Evolutionary conservation across 2,797 vertebrate genomes (phyloP).

Genomic region (Hypotaenidia okinawae): DNA sequence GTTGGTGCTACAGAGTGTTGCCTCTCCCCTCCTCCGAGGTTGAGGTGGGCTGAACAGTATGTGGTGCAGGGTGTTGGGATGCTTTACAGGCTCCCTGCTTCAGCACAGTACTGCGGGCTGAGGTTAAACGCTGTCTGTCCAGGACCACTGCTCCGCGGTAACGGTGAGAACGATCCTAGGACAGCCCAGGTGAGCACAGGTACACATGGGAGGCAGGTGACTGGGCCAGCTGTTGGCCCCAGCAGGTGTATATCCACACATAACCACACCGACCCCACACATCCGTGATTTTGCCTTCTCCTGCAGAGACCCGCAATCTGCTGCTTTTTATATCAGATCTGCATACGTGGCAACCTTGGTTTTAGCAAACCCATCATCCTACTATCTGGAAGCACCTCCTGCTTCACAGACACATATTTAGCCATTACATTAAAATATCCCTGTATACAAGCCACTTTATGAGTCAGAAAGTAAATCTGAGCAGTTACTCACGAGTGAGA

Average conservation of each 20-base stretch:
- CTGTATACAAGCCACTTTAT: constrained; percentile 1
- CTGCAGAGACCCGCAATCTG: not conserved
- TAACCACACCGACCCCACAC: not conserved
- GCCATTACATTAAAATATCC: constrained; percentile 30
- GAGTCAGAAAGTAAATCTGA: constrained; percentile 54
- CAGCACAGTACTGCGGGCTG: not conserved
- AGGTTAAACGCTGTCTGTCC: not conserved
- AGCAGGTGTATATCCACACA: not conserved
- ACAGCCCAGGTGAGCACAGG: not conserved
- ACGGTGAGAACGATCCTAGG: not conserved
- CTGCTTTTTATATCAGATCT: not conserved
- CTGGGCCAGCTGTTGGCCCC: not conserved
- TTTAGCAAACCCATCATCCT: constrained; percentile 40
- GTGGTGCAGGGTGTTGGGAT: not conserved
- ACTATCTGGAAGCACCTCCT: constrained; percentile 22
- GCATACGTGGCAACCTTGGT: not conserved
- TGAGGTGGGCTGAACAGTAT: not conserved
- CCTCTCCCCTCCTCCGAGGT: not conserved
- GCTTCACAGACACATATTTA: constrained; percentile 32
- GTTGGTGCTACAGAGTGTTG: not conserved
- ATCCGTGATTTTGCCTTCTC: not conserved
- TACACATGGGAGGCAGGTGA: not conserved
- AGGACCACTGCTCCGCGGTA: not conserved
- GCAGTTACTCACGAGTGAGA: constrained; percentile 17
- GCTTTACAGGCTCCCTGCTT: not conserved